Conservation (phyloP, 2,113 vertebrate species). For the Odocoileus virginianus region DNA sequence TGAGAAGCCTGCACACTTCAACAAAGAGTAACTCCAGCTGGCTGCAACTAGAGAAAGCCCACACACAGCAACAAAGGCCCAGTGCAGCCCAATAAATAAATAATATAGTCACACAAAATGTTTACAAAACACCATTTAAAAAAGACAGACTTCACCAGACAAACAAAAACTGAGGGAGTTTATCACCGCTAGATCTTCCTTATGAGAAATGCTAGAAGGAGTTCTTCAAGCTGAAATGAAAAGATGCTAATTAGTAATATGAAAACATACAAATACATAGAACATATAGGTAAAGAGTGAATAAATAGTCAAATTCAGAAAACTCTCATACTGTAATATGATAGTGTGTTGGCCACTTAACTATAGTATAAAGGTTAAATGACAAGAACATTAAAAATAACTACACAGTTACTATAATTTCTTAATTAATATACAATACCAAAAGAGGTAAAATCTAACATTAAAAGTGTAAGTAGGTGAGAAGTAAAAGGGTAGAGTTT, state of each 20-base stretch:
- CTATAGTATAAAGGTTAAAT: background rate
- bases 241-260: background rate
- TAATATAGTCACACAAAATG: background rate
- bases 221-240: background rate
- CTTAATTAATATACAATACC: background rate
- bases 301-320: background rate
- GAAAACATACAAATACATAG: background rate
- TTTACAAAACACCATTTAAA: background rate
- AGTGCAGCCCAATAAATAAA: background rate
- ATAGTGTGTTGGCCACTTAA: background rate
- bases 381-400: background rate
- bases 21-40: background rate
- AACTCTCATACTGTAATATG: background rate
- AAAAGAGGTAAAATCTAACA: background rate
- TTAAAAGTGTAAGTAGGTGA: background rate
- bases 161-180: background rate
- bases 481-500: background rate
- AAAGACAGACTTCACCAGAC: background rate
- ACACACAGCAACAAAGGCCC: background rate
- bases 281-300: background rate
- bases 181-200: rapidly evolving
- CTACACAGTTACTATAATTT: background rate
- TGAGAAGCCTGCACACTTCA: background rate
- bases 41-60: background rate
- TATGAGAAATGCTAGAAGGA: background rate